Percentiles rank a stretch among this genome's conserved stretches.
Evolutionary conservation across 2,888 invertebrate genomes (phyloP).

Genomic region (Parnassius apollo): DNA sequence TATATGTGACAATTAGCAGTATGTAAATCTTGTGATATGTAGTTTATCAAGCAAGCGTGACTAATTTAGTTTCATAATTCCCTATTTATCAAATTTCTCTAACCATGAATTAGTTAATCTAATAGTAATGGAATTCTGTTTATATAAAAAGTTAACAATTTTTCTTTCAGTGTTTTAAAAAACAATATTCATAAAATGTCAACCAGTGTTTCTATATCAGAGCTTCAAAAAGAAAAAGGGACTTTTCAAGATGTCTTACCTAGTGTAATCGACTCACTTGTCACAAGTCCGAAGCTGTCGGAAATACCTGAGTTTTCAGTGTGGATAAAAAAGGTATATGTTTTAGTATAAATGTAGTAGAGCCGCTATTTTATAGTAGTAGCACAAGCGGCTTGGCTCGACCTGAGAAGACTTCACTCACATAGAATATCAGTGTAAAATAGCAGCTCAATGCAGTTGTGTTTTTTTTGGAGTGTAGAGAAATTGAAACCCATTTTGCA

Average conservation of each 20-base stretch:
- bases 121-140: not conserved
- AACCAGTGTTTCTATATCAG: conserved; percentile 52
- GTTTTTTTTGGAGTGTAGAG: no score
- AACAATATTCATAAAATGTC: conserved; percentile 33
- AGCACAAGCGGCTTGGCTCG: no score
- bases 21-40: not conserved
- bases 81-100: not conserved
- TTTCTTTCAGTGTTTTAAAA: conserved; percentile 19
- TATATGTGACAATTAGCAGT: not conserved
- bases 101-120: not conserved
- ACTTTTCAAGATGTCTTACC: conserved; percentile 61
- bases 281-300: conserved; percentile 46
- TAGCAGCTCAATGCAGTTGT: no score
- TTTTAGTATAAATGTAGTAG: no score
- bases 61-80: not conserved
- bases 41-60: not conserved
- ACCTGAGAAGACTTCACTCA: no score
- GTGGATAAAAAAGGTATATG: conserved; percentile 58
- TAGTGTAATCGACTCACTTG: conserved; percentile 49
- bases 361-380: no score
- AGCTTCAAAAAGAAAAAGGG: conserved; percentile 55
- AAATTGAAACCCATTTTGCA: no score
- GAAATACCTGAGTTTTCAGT: conserved; percentile 54
- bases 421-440: no score
- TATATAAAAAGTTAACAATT: not conserved